phyloP scores from a whole-genome alignment of 2,888 invertebrate genomes.

The Ichneumon xanthorius region DNA sequence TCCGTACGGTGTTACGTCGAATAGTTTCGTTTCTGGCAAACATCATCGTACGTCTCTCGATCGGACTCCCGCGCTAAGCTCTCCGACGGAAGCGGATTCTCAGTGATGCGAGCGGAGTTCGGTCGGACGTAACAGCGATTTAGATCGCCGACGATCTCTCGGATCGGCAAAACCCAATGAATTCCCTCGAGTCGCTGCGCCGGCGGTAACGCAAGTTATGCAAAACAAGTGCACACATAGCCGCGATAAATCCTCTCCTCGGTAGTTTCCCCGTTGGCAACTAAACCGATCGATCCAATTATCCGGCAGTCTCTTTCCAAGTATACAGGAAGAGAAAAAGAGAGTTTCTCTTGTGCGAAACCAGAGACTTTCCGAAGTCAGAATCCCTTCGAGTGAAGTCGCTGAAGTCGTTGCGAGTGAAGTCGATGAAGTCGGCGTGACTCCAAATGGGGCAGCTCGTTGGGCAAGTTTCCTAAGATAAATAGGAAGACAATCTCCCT shows the following conservation, averaged over 20 bases:
- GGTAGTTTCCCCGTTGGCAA: slow-evolving; percentile 21
- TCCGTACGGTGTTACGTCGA: slow-evolving; percentile 2
- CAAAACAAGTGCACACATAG: slow-evolving; percentile 41
- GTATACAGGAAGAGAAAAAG: slow-evolving; percentile 28
- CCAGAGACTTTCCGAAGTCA: slow-evolving; percentile 30
- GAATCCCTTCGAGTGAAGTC: background rate
- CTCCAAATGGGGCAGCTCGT: slow-evolving; percentile 39
- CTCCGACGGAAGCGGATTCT: slow-evolving; percentile 37
- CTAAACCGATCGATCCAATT: slow-evolving; percentile 63
- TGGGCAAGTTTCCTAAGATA: slow-evolving; percentile 54
- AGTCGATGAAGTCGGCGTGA: background rate
- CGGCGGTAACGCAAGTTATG: slow-evolving; percentile 31
- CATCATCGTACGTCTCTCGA: slow-evolving; percentile 16
- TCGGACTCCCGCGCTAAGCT: background rate
- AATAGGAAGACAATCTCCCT: background rate
- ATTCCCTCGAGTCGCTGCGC: background rate
- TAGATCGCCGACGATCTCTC: slow-evolving; percentile 16
- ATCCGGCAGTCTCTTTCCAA: slow-evolving; percentile 29
- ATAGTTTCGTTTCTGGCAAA: slow-evolving; percentile 38
- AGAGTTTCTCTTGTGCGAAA: slow-evolving; percentile 23
- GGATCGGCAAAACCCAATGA: slow-evolving; percentile 27
- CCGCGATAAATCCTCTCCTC: slow-evolving; percentile 1
- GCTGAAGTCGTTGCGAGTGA: too few relatives aligned
- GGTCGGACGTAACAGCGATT: slow-evolving; percentile 59
- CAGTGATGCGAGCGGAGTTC: slow-evolving; percentile 59